These are phyloP conservation scores for Dicrostonyx torquatus DNA, from an alignment of 2,797 vertebrate species.

Conservation along the genomic window DNA sequence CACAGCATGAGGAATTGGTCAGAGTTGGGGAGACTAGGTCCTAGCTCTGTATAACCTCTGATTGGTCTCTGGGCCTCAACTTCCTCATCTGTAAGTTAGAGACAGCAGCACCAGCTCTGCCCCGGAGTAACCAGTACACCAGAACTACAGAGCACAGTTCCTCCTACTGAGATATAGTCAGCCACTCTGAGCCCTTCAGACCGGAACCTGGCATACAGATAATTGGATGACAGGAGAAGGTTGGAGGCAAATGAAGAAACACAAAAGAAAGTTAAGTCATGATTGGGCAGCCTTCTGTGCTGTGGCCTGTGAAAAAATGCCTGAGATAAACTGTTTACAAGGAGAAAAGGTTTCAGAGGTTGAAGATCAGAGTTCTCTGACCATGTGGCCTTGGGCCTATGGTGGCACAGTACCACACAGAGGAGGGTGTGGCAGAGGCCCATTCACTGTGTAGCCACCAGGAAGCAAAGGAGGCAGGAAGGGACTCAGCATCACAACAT, in stretches of 20 bases:
- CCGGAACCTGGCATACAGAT: background rate
- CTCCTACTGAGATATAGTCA: background rate
- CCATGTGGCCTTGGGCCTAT: background rate
- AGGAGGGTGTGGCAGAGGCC: background rate
- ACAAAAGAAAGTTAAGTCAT: background rate
- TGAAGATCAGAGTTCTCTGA: background rate
- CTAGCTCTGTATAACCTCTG: accelerated
- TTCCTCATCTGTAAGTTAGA: background rate
- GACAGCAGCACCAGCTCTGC: too few species aligned
- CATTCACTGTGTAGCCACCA: background rate
- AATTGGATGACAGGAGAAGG: background rate
- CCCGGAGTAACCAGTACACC: background rate
- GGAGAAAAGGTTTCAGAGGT: background rate
- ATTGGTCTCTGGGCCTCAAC: background rate
- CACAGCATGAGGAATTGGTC: background rate
- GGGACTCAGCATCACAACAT: background rate
- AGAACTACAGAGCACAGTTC: background rate
- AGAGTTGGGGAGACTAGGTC: background rate
- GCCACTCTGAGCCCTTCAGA: background rate
- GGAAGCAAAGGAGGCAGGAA: background rate
- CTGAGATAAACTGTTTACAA: background rate
- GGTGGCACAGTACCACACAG: background rate
- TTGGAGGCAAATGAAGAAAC: background rate
- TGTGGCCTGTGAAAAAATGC: background rate
- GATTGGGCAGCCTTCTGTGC: background rate